phyloP scores from a whole-genome alignment of 2,113 vertebrate genomes.

The Aldabrachelys gigantea region DNA sequence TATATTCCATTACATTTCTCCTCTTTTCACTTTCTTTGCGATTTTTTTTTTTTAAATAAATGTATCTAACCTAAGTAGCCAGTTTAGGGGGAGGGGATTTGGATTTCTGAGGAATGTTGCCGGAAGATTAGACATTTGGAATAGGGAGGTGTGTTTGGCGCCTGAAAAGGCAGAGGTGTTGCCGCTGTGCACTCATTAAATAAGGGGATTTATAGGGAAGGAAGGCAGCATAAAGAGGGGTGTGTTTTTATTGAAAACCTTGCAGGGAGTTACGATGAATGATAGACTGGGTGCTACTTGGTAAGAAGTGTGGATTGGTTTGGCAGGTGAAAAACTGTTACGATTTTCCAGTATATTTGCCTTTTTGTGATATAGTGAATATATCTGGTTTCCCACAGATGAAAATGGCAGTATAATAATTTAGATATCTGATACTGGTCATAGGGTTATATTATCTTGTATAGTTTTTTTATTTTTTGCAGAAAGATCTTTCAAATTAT shows the following conservation, averaged over 20 bases:
- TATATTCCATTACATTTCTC: not conserved
- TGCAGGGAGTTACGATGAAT: not conserved
- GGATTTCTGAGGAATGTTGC: not conserved
- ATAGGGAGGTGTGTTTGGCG: not conserved
- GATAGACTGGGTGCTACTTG: not conserved
- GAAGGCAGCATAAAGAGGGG: not conserved
- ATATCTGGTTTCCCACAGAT: not conserved
- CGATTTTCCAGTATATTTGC: not conserved
- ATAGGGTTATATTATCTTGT: not conserved
- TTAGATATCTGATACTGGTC: not conserved
- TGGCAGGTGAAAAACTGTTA: not conserved
- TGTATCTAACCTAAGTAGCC: not conserved
- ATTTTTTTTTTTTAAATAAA: not conserved
- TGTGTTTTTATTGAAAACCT: not conserved
- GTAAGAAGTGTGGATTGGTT: not conserved
- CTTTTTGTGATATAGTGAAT: not conserved
- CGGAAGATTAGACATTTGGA: not conserved
- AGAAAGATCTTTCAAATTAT: not conserved
- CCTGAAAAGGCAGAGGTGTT: not conserved
- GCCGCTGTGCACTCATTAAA: not conserved
- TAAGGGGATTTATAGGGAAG: not conserved
- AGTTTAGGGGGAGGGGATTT: rapidly evolving
- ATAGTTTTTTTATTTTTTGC: not conserved
- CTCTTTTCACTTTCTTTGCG: not conserved
- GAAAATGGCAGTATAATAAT: not conserved